These are phyloP conservation scores for Didymodactylos carnosus DNA, from an alignment of 2,888 invertebrate genomes.

Conservation along the genomic window DNA sequence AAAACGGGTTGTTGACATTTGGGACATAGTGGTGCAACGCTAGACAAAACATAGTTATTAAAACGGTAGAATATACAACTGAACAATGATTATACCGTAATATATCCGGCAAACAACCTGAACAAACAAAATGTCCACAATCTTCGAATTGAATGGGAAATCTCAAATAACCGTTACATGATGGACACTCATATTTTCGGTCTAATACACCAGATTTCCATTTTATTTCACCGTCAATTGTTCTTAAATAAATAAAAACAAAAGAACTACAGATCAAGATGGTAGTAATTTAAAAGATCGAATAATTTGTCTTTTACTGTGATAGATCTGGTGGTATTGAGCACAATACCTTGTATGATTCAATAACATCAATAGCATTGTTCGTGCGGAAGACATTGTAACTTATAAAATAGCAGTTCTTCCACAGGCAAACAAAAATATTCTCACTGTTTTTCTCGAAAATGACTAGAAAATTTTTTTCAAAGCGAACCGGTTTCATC, in stretches of 20 bases:
- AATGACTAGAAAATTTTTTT: no score
- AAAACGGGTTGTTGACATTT: slow-evolving; percentile 19
- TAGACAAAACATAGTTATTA: slow-evolving; percentile 10
- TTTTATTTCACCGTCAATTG: neutral
- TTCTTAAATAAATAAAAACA: neutral
- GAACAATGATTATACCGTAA: slow-evolving; percentile 18
- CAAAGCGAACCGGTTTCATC: no score
- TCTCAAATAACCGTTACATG: slow-evolving; percentile 22
- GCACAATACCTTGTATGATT: no score
- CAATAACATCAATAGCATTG: no score
- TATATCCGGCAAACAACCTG: slow-evolving; percentile 23
- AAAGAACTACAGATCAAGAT: neutral
- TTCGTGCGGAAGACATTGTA: no score
- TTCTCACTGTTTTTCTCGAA: no score
- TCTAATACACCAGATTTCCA: slow-evolving; percentile 17
- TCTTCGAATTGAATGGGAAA: slow-evolving; percentile 26
- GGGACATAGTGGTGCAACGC: slow-evolving; percentile 20
- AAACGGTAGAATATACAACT: neutral
- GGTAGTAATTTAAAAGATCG: neutral
- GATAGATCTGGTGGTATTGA: neutral
- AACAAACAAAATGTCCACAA: slow-evolving; percentile 26
- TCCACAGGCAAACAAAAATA: no score
- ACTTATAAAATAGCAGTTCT: no score
- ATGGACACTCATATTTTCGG: slow-evolving; percentile 23
- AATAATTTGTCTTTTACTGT: neutral